Percentiles rank a stretch among this genome's conserved stretches.
Conservation (phyloP, 2,113 vertebrate species). For the Macaca nemestrina region DNA sequence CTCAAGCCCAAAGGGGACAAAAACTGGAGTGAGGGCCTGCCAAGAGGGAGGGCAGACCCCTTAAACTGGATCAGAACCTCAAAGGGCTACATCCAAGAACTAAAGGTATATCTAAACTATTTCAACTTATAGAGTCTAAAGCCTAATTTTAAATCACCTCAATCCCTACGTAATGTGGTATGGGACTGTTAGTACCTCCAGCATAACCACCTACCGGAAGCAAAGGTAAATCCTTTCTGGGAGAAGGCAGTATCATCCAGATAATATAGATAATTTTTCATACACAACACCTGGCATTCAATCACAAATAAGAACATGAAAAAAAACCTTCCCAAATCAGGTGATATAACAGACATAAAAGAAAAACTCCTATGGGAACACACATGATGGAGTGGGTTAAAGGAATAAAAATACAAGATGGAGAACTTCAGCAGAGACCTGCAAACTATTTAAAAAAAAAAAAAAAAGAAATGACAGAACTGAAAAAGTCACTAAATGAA, state of each 20-base stretch:
- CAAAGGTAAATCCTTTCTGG: background rate
- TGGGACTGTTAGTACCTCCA: background rate
- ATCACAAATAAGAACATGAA: constrained; percentile 21
- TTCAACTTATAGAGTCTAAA: background rate
- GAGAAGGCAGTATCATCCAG: background rate
- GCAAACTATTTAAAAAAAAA: background rate
- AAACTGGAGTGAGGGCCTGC: background rate
- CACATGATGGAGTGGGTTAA: background rate
- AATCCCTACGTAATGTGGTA: background rate
- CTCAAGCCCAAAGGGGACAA: background rate
- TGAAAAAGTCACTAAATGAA: constrained; percentile 14
- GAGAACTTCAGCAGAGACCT: constrained; percentile 2
- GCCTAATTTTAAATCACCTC: background rate
- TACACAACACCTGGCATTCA: background rate
- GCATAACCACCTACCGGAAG: background rate
- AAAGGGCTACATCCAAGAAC: background rate
- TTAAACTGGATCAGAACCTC: background rate
- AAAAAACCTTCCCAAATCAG: background rate
- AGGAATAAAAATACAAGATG: background rate
- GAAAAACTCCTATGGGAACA: background rate
- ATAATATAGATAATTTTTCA: background rate
- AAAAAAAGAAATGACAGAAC: background rate
- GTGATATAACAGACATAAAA: background rate
- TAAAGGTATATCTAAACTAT: background rate
- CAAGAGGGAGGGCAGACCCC: background rate